phyloP scores from a whole-genome alignment of 1,140 invertebrate species.

The Leptonema lineaticorne region DNA sequence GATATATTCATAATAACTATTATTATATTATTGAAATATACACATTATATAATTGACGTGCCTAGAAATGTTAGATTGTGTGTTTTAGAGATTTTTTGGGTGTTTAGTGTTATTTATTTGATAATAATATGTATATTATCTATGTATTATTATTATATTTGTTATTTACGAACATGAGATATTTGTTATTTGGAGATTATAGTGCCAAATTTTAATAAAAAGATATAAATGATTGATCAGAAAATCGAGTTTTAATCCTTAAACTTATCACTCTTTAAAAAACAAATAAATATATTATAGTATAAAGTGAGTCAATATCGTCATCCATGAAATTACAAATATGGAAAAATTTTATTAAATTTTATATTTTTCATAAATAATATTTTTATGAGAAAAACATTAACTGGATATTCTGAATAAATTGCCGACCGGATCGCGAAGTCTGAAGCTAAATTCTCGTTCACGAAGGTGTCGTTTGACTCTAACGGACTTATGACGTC shows the following conservation, averaged over 20 bases:
- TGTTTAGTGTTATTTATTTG: constrained; percentile 2
- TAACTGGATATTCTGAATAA: too few species aligned
- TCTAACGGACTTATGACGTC: too few species aligned
- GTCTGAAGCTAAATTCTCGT: too few species aligned
- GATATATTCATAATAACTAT: constrained; percentile 6
- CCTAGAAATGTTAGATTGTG: constrained; percentile 18
- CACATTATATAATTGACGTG: constrained; percentile 16
- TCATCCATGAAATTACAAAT: too few species aligned
- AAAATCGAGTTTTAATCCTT: not conserved
- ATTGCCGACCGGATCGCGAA: too few species aligned
- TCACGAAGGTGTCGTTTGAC: too few species aligned
- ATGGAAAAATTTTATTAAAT: too few species aligned
- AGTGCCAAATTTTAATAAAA: constrained; percentile 33
- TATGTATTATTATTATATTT: not conserved
- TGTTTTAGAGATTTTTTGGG: not conserved
- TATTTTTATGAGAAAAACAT: too few species aligned
- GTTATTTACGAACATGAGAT: constrained; percentile 19
- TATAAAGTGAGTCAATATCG: too few species aligned
- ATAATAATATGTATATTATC: not conserved
- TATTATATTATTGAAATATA: not conserved
- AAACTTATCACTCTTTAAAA: too few species aligned
- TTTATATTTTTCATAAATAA: too few species aligned
- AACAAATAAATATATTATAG: too few species aligned
- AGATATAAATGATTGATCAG: not conserved
- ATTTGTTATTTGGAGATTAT: constrained; percentile 18